Evolutionary conservation across 2,888 invertebrate species (phyloP), one percentile per base, ranked within the genome.

Genomic region (Augiades crinisus): DNA sequence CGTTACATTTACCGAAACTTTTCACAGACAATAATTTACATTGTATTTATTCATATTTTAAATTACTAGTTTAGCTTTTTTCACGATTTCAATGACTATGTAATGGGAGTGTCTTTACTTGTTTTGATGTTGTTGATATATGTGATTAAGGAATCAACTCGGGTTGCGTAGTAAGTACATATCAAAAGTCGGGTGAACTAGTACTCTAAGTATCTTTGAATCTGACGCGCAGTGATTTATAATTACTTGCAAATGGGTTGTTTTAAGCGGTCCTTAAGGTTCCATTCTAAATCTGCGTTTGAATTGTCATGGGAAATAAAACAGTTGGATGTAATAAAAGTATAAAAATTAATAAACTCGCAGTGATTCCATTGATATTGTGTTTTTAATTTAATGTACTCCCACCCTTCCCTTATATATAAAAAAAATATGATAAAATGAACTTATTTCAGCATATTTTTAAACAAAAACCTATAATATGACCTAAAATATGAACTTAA

Each of bases 121-220:
- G 85, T 88, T 86, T 88, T 80, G 87, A 84, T 89, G 89, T 89
- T 89, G 88, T 89, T 89, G 78, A 85, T 84, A 78, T 61, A 78
- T 86, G 84, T 87, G 85, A 73, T 71, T 84, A 83, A 85, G 87
- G 88, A 88, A 88, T 87, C 86, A 75, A 73, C 72, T 75, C 76
- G 83, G 81, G 77, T 75, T 71, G 69, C 63, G 70, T 55, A 61
- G 72, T 75, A 72, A 69, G 78, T 70, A 86, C 88, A 89, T 89
- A 89, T 89, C 89, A 87, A 68, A 72, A 72, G 78, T 78, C 71
- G 78, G 67, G 74, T 72, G 70, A 75, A 70, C 78, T 86, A 89
- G 89, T 89, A 86, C 88, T 88, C 72, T 89, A 87, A 88, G 89
- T 89, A 86, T 87, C 87, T 87, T 85, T 78, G 77, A 78, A 76